phyloP scores from a whole-genome alignment of 2,113 vertebrate genomes.

The Rhea pennata region DNA sequence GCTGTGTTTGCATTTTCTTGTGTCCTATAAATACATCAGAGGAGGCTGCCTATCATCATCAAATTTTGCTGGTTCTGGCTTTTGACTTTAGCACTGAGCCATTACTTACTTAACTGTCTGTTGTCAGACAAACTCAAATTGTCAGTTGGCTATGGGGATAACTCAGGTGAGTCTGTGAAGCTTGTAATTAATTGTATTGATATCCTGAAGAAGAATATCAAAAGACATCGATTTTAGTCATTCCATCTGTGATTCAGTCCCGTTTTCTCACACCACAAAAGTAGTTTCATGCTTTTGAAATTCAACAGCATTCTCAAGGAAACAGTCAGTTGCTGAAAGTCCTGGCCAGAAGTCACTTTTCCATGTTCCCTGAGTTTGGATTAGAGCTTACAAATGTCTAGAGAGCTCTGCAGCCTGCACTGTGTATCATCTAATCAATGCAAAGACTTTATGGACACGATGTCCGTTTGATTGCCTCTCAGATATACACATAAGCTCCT shows the following conservation, averaged over 20 bases:
- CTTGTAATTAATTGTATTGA: neutral
- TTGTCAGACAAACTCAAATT: neutral
- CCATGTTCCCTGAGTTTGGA: neutral
- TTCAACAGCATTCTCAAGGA: neutral
- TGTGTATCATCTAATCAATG: neutral
- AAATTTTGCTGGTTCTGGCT: neutral
- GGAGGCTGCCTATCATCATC: neutral
- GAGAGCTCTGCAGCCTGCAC: neutral
- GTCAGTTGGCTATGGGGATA: neutral
- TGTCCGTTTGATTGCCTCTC: neutral
- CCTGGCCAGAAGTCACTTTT: neutral
- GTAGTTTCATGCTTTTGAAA: neutral
- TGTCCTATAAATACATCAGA: neutral
- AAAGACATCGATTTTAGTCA: neutral
- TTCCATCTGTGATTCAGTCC: neutral
- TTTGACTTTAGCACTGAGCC: neutral
- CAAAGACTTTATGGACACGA: neutral
- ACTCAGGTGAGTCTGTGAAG: neutral
- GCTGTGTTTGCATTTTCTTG: neutral
- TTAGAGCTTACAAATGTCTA: neutral
- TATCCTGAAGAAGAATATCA: neutral
- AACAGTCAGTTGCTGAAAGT: neutral
- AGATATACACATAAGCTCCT: neutral
- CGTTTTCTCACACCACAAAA: neutral
- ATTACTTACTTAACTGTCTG: neutral